Base-by-base conservation (phyloP, 2,113 vertebrate species). In the Zosterops japonicus region DNA sequence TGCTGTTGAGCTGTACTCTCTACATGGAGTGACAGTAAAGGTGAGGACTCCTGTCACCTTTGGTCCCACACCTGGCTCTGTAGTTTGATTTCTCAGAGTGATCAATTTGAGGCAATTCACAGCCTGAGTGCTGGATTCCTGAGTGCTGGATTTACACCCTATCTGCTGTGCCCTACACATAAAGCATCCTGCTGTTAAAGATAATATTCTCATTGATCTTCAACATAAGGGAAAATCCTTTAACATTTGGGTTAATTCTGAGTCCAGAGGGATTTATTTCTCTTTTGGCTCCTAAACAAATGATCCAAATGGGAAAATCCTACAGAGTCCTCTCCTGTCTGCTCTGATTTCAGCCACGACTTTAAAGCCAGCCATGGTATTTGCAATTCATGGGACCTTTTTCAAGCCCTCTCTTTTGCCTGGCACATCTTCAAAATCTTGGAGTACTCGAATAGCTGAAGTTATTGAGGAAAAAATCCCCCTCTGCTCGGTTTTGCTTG, bases 281-380 rank as follows among this genome's bases (percentile, higher is more conserved):
- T 86, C 21, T 74, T 86, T 74, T 4, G 2, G 5, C n/a, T 92
- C 47, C 35, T 90, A 89, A 87, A 44, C 13, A 71, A 75, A 84
- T 64, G 5, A 93, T 46, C 39, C n/a, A 70, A 57, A 82, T 24
- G 15, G 44, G 42, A 87, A 91, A 87, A 81, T 50, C 12, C 24
- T 53, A 61, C 3, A 4, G 27, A 68, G 16, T 25, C 11, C 25
- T 84, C 9, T 77, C 57, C 41, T 57, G 8, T 67, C 39, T 22
- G 16, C 35, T 83, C 25, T 72, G 49, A 69, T 88, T 77, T 95
- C 55, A 72, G 71, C 21, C n/a, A 57, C 0, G 0, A 55, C n/a
- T 57, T 89, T 53, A 39, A 63, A 90, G 59, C 7, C 0, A 0
- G 16, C 28, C 35, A 28, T 3, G 0, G 33, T 50, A 46, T 31